Base-by-base conservation (phyloP, 2,797 vertebrate species). In the Macrochelys suwanniensis region DNA sequence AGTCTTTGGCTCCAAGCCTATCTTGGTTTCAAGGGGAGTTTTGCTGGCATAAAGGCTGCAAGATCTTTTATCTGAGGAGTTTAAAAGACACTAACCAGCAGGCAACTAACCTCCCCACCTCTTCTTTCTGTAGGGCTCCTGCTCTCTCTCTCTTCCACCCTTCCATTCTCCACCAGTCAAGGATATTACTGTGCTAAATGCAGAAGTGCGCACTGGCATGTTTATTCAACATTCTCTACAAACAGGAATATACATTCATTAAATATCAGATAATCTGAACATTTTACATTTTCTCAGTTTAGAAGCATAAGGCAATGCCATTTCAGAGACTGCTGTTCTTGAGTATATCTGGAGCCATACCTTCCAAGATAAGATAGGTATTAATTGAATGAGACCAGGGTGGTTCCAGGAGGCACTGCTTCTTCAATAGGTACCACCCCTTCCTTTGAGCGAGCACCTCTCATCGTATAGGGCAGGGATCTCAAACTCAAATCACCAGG, bases 61-160 rank as follows among this genome's bases (percentile, higher is more conserved):
- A 80, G 9, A 54, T 56, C 77, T 33, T 78, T 33, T 80, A 49
- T 45, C 57, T 19, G 0, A 82, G 61, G 23, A 54, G 47, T 25
- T 2, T 47, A 76, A 37, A 37, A 74, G 37, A 61, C 57, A 82
- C 3, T 10, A 80, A 80, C 11, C 16, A 53, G 80, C 59, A 80
- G 10, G 6, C 1, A 80, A 8, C 37, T 9, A 5, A n/a, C 42
- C 61, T 23, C 1, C 2, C 26, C 16, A 7, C 2, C 2, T 1
- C 0, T 4, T 26, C 37, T 25, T 76, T 51, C 56, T 33, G 11
- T 2, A n/a, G 49, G 82, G 17, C 26, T 86, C 7, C 56, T 80
- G 21, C n/a, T 16, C 12, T 77, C 23, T 25, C 21, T 42, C n/a
- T 11, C 11, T 80, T 56, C 31, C 5, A 65, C 53, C 11, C 57